Evolutionary conservation across 30 jellyfish, hydroid and myxozoan genomes (phyloP).

Genomic region (Calvadosia cruxmelitensis): DNA sequence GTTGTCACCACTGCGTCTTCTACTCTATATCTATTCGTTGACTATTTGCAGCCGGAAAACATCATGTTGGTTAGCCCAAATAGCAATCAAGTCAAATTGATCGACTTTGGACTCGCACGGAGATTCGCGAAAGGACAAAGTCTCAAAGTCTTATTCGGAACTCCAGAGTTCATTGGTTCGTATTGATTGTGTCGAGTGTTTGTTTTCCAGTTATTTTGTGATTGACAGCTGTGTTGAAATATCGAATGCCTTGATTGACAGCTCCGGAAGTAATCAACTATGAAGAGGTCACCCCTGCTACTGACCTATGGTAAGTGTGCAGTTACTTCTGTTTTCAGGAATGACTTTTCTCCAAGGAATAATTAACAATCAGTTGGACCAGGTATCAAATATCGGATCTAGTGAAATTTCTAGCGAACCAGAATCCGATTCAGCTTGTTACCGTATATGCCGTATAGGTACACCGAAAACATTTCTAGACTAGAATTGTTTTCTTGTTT

Average conservation of each 20-base stretch:
- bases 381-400: too few species aligned
- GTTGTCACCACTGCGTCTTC: too few species aligned
- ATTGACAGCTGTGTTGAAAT: not conserved
- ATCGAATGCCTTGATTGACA: conserved; percentile 17
- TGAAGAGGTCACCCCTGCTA: conserved; percentile 75
- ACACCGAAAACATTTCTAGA: too few species aligned
- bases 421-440: too few species aligned
- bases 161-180: conserved; percentile 93
- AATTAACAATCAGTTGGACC: too few species aligned
- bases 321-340: too few species aligned
- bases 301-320: conserved; percentile 93
- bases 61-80: conserved; percentile 87
- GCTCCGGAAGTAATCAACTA: conserved; percentile 97
- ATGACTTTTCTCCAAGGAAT: too few species aligned
- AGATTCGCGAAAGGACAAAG: conserved; percentile 72
- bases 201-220: not conserved
- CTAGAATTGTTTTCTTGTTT: too few species aligned
- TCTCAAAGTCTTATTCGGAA: conserved; percentile 76
- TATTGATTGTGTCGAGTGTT: not conserved
- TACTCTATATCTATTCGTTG: too few species aligned
- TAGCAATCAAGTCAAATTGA: conserved; percentile 86
- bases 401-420: too few species aligned
- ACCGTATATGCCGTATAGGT: too few species aligned
- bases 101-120: conserved; percentile 96
- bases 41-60: conserved; percentile 99